These are phyloP conservation scores for Heteractis magnifica DNA, from an alignment of 92 coral and sea anemone species.

Conservation along the genomic window DNA sequence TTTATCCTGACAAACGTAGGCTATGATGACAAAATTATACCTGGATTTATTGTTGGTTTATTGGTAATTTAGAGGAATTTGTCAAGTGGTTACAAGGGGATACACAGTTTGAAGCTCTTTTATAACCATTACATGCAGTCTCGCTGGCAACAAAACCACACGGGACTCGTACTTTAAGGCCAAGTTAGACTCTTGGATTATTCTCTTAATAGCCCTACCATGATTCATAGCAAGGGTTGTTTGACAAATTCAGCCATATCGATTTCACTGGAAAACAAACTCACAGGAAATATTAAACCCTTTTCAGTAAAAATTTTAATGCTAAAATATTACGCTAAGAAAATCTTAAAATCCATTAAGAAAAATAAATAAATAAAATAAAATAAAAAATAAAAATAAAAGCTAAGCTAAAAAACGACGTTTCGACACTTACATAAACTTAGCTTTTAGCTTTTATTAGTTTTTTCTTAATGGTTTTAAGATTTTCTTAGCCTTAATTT, in stretches of 20 bases:
- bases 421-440: no score
- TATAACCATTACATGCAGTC: constrained; percentile 18
- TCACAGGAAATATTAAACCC: no score
- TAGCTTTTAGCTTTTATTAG: no score
- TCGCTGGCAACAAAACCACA: constrained; percentile 12
- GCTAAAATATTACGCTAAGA: no score
- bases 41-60: constrained; percentile 3
- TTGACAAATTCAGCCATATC: neutral
- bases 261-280: neutral
- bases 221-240: neutral
- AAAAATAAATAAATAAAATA: no score
- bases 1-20: neutral
- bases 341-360: no score
- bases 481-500: no score
- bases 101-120: constrained; percentile 13
- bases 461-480: no score
- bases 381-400: no score
- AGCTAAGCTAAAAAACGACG: no score
- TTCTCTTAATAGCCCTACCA: neutral
- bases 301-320: no score
- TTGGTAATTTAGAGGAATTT: constrained; percentile 3
- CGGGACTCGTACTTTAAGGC: neutral
- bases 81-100: constrained; percentile 17
- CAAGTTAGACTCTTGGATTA: neutral
- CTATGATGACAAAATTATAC: neutral